Evolutionary conservation across 2,797 vertebrate species (phyloP).

Genomic region (Hylomyscus alleni): DNA sequence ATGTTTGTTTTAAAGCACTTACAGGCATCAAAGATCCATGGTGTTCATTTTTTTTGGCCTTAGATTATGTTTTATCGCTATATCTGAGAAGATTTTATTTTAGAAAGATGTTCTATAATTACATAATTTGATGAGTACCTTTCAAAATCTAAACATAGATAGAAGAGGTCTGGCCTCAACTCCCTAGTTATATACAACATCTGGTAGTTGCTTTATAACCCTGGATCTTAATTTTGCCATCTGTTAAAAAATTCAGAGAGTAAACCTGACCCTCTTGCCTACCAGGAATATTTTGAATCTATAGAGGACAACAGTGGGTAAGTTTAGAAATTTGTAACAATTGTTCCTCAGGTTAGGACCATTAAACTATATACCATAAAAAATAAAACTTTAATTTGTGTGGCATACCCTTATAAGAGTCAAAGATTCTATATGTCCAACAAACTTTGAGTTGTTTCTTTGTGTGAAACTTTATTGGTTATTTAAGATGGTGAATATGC

Average conservation of each 20-base stretch:
- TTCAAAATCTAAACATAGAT: conserved; percentile 46
- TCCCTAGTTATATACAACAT: background rate
- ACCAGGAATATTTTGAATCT: background rate
- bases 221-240: conserved; percentile 51
- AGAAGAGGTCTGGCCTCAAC: background rate
- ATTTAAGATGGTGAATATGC: background rate
- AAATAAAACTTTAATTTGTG: background rate
- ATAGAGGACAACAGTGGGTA: background rate
- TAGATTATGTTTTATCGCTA: conserved; percentile 32
- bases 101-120: conserved; percentile 33
- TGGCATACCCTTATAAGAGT: background rate
- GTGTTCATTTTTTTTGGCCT: conserved; percentile 41
- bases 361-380: background rate
- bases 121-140: conserved; percentile 53
- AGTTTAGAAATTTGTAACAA: conserved; percentile 16
- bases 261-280: conserved; percentile 31
- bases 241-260: conserved; percentile 45
- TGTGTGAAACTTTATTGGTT: background rate
- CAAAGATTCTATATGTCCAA: background rate
- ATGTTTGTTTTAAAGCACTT: conserved; percentile 34
- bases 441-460: background rate
- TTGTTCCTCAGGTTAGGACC: background rate
- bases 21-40: background rate
- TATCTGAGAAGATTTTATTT: conserved; percentile 60
- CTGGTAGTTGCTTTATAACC: conserved; percentile 47